Evolutionary conservation across 2,113 vertebrate genomes (phyloP).

Genomic region (Melospiza melodia): DNA sequence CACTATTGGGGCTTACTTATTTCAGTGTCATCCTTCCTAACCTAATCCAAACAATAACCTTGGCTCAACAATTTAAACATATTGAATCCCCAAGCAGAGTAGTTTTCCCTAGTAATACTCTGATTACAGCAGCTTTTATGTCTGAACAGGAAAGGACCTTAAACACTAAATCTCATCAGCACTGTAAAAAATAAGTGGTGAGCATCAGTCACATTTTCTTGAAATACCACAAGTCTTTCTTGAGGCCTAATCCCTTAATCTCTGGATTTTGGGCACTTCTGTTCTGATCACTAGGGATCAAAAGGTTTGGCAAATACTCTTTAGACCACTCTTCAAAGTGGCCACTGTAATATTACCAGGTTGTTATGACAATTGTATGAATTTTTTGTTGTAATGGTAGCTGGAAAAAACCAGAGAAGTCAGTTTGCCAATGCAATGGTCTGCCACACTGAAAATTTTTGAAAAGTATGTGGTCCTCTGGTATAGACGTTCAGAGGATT

Average conservation of each 20-base stretch:
- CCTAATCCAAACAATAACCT: conserved; percentile 69
- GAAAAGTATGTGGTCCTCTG: neutral
- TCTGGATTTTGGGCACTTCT: conserved; percentile 71
- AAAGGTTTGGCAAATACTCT: conserved; percentile 52
- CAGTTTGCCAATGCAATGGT: neutral
- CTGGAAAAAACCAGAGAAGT: neutral
- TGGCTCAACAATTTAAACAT: conserved; percentile 62
- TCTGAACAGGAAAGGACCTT: conserved; percentile 71
- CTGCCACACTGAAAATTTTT: neutral
- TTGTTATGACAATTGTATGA: neutral
- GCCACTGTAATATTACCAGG: conserved; percentile 13
- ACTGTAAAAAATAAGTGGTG: conserved; percentile 71
- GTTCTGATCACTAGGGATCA: conserved; percentile 67
- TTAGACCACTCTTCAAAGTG: conserved; percentile 49
- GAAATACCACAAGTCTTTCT: conserved; percentile 71
- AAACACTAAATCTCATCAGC: conserved; percentile 73
- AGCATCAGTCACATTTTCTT: conserved; percentile 73
- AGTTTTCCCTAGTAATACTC: conserved; percentile 68
- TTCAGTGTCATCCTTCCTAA: conserved; percentile 59
- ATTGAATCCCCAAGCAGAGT: conserved; percentile 59
- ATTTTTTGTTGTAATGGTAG: neutral
- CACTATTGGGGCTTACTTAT: conserved; percentile 24
- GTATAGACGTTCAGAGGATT: neutral
- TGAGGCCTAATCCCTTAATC: conserved; percentile 71
- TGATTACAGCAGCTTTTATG: conserved; percentile 75